Evolutionary conservation across 2,797 vertebrate species (phyloP).

Genomic region (Acomys russatus): DNA sequence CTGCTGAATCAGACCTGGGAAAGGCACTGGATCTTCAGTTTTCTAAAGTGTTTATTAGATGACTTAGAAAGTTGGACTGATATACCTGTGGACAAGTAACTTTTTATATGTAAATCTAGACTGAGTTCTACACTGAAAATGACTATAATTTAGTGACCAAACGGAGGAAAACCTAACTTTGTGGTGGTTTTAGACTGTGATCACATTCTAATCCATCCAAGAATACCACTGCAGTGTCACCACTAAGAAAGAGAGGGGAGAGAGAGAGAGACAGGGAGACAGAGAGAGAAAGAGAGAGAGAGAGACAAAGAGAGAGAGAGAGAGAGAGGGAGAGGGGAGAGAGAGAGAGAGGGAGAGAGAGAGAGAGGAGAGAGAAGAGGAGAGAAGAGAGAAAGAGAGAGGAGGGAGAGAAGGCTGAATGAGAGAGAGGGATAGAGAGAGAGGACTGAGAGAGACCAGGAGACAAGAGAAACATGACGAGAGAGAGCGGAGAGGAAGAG

Average conservation of each 20-base stretch:
- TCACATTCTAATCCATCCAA: not conserved
- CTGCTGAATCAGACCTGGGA: constrained; percentile 59
- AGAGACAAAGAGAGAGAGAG: no score
- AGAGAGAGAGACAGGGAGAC: no score
- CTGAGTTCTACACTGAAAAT: not conserved
- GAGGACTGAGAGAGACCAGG: no score
- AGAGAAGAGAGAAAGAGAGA: no score
- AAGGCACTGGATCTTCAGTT: constrained; percentile 38
- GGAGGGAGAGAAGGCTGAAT: no score
- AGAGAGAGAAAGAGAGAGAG: no score
- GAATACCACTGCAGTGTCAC: not conserved
- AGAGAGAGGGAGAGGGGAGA: no score
- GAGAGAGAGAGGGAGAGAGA: no score
- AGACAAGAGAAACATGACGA: no score
- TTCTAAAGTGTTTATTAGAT: constrained; percentile 78
- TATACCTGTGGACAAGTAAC: not conserved
- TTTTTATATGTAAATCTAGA: not conserved
- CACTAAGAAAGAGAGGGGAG: no score
- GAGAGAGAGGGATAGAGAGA: not conserved
- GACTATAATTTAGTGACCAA: not conserved
- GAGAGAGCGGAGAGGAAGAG: no score
- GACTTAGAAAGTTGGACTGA: constrained; percentile 74
- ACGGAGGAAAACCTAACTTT: not conserved
- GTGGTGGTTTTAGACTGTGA: not conserved
- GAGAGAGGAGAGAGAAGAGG: no score